Evolutionary conservation across 1,140 invertebrate species (phyloP).

Genomic region (Geopemphigus sp.): DNA sequence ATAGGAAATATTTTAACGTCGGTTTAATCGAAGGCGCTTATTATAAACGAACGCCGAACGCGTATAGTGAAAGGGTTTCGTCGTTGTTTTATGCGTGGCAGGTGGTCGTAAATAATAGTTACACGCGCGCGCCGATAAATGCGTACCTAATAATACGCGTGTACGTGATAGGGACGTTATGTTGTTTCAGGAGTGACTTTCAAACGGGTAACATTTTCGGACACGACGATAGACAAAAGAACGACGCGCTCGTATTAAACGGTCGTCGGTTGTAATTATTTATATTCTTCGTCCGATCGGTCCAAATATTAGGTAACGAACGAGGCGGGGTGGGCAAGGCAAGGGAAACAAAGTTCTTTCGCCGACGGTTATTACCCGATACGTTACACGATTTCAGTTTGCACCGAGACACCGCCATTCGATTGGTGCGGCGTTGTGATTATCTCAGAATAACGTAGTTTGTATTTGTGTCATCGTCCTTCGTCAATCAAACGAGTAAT

Average conservation of each 20-base stretch:
- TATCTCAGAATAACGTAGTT: too few species aligned
- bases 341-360: too few species aligned
- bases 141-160: too few species aligned
- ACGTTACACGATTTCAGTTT: background rate
- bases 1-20: background rate
- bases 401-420: too few species aligned
- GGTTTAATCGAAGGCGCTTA: background rate
- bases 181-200: background rate
- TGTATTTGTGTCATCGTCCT: slow-evolving; percentile 5
- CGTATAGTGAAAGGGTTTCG: background rate
- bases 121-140: too few species aligned
- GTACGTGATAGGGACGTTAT: background rate
- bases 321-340: too few species aligned
- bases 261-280: background rate
- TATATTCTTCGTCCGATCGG: background rate
- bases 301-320: background rate
- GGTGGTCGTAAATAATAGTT: background rate
- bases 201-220: background rate
- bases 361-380: too few species aligned
- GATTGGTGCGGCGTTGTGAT: too few species aligned
- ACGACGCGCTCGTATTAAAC: background rate
- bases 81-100: background rate
- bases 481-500: background rate
- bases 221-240: background rate
- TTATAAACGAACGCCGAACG: background rate